These are phyloP conservation scores for Candidula unifasciata DNA, from an alignment of 2,888 invertebrate species.

Conservation along the genomic window DNA sequence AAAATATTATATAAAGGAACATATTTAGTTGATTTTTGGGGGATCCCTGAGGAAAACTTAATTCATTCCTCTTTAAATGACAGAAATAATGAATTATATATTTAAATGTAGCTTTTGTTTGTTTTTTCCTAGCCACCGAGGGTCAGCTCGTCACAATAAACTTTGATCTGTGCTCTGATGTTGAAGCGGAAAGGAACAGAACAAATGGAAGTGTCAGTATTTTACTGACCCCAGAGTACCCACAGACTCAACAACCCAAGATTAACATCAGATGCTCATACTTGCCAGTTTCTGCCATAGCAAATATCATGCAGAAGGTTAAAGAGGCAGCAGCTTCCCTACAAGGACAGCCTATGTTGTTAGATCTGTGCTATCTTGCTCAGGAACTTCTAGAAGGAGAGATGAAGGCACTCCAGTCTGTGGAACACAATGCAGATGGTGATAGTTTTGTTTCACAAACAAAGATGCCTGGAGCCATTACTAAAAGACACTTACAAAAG, in stretches of 20 bases:
- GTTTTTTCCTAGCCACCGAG: neutral
- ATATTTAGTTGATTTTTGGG: too few relatives aligned
- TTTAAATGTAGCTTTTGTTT: neutral
- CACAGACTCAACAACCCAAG: neutral
- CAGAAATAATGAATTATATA: too few relatives aligned
- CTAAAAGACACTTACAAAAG: neutral
- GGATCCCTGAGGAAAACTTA: too few relatives aligned
- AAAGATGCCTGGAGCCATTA: neutral
- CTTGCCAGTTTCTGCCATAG: neutral
- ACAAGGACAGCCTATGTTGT: constrained; percentile 34
- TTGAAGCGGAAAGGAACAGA: neutral
- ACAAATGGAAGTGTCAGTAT: neutral
- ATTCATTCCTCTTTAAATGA: too few relatives aligned
- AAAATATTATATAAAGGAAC: too few relatives aligned
- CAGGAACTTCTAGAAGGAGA: constrained; percentile 30
- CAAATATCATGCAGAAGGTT: neutral
- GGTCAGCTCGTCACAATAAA: neutral
- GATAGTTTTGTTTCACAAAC: neutral
- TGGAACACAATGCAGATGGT: neutral
- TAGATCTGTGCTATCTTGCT: constrained; percentile 33
- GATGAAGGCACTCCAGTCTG: neutral
- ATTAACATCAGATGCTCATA: constrained; percentile 18
- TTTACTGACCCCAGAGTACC: constrained; percentile 13
- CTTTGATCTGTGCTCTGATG: neutral
- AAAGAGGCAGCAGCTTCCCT: constrained; percentile 22